phyloP scores from a whole-genome alignment of 2,888 invertebrate species.

The Eristalinus aeneus region DNA sequence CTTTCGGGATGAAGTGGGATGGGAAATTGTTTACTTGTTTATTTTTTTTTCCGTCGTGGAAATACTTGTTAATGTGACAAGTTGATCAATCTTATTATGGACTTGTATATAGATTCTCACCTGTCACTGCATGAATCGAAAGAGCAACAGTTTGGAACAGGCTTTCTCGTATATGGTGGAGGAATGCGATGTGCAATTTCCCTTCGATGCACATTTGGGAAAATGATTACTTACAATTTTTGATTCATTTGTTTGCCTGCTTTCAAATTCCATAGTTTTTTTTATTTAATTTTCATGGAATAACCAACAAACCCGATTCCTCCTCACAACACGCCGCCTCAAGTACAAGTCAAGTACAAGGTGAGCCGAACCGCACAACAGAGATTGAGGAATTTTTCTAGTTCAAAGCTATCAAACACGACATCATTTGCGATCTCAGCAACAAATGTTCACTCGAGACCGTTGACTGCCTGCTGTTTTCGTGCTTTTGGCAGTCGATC shows the following conservation, averaged over 20 bases:
- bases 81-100: constrained; percentile 31
- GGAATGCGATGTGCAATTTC: not conserved
- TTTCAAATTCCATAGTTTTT: not conserved
- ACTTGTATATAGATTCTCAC: not conserved
- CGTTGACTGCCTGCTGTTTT: constrained; percentile 10
- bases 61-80: constrained; percentile 48
- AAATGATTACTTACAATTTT: no score
- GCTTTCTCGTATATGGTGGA: not conserved
- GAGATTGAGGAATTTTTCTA: constrained; percentile 2
- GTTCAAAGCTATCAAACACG: constrained; percentile 8
- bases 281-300: not conserved
- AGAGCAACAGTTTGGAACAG: constrained; percentile 4
- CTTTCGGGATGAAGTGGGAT: not conserved
- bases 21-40: constrained; percentile 12
- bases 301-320: not conserved
- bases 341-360: not conserved
- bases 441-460: constrained; percentile 26
- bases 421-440: not conserved
- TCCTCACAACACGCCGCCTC: not conserved
- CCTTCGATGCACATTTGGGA: not conserved
- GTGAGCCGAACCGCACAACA: not conserved
- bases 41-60: constrained; percentile 35
- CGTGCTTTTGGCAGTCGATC: constrained; percentile 33
- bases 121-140: not conserved
- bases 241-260: not conserved